Base-by-base conservation (phyloP, 2,113 vertebrate genomes). In the Pleuronectes platessa region DNA sequence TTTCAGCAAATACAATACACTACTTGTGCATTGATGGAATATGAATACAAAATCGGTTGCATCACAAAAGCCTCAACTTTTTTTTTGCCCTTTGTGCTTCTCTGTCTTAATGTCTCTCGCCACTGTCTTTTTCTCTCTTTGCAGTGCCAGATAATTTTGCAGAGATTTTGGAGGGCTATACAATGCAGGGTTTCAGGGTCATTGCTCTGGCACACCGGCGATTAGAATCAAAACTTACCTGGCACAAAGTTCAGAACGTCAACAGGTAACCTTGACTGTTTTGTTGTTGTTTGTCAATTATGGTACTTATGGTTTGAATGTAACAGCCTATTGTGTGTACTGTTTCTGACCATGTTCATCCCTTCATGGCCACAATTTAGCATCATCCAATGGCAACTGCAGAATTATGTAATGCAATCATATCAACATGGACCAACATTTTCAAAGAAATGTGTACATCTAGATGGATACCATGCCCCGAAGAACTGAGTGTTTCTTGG, bases 221-320 rank as follows among this genome's bases (percentile, higher is more conserved):
- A 76, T 82, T 99, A 71, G 97, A 97, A 86, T 96, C 97, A 70
- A 99, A 97, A 91, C 93, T 99, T 77, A 95, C 94, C 0, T 99
- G 98, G 97, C 98, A 99, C 90, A 98, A 97, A 95, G 96, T 99
- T 58, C 98, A 98, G 90, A 97, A 96, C 68, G 86, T 98, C 86
- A 96, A 83, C 92, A 96, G 98, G 98, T 99, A 92, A 13, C 3
- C 8, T 0, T 7, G 49, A 26, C 10, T 63, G 5, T n/a, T 31
- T 31, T 31, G 31, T 31, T 31, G 31, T 31, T 31, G 27, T 31
- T 31, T 31, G 31, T 31, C 31, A 31, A 31, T 31, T 31, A 31
- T 31, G 31, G 31, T n/a, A 20, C 1, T 8, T 20, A n/a, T n/a
- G 20, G 17, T 53, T 53, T 53, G 18, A 11, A n/a, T 54, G n/a